phyloP scores from a whole-genome alignment of 2,797 vertebrate species.

The Nannoperca obscura region DNA sequence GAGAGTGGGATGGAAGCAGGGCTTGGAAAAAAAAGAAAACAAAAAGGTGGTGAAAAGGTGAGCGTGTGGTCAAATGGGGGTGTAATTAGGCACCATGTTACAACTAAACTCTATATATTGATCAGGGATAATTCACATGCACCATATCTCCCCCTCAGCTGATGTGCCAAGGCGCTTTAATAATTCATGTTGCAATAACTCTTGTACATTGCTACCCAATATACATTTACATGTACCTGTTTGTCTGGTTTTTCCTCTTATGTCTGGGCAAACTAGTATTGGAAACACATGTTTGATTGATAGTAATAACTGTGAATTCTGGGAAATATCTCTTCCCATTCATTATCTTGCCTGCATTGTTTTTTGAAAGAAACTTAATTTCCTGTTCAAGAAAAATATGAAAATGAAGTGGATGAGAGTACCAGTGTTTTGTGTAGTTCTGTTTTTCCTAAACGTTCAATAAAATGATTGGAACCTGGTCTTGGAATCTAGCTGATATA shows the following conservation, averaged over 20 bases:
- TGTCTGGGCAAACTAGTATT: constrained; percentile 11
- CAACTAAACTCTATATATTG: constrained; percentile 76
- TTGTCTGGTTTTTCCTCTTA: constrained; percentile 24
- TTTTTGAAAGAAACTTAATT: constrained; percentile 23
- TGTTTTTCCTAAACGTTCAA: constrained; percentile 14
- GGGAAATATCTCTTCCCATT: constrained; percentile 23
- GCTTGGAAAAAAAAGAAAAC: constrained; percentile 59
- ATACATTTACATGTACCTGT: constrained; percentile 38
- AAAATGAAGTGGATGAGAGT: background rate
- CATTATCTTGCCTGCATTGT: background rate
- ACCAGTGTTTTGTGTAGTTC: background rate
- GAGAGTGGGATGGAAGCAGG: constrained; percentile 68
- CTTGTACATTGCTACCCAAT: constrained; percentile 24
- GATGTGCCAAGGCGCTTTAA: constrained; percentile 62
- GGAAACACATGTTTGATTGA: constrained; percentile 33
- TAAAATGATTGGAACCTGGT: background rate
- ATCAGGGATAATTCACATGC: constrained; percentile 75
- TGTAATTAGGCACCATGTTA: constrained; percentile 76
- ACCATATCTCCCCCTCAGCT: constrained; percentile 62
- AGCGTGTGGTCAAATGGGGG: constrained; percentile 73
- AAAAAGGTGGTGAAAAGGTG: constrained; percentile 72
- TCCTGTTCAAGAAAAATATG: constrained; percentile 3
- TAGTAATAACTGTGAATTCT: constrained; percentile 27
- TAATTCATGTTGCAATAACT: constrained; percentile 66
- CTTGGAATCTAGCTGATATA: constrained; percentile 17